These are phyloP conservation scores for Antitype chi DNA, from an alignment of 2,888 invertebrate genomes.

Conservation along the genomic window DNA sequence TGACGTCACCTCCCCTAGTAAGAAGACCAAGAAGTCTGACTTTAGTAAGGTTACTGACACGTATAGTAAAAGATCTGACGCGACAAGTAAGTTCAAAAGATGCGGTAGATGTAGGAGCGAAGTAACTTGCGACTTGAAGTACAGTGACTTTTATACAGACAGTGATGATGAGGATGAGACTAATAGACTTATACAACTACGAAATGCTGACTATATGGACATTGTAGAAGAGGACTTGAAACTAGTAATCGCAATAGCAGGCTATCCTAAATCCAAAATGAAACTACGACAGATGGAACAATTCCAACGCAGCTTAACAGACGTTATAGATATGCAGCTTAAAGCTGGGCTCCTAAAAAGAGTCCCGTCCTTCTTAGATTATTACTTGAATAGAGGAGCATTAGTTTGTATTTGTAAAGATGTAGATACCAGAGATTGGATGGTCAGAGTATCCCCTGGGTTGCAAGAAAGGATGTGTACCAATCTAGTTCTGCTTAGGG, in stretches of 20 bases:
- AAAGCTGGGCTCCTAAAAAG: conserved; percentile 81
- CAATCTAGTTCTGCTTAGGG: conserved; percentile 80
- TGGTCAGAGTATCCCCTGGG: conserved; percentile 82
- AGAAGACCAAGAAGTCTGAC: conserved; percentile 71
- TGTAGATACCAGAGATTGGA: conserved; percentile 82
- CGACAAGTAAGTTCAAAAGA: conserved; percentile 72
- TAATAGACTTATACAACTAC: conserved; percentile 80
- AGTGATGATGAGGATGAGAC: conserved; percentile 84
- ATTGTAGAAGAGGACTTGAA: conserved; percentile 83
- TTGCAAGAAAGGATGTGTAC: conserved; percentile 84
- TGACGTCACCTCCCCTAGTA: conserved; percentile 68
- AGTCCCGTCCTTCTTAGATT: conserved; percentile 82
- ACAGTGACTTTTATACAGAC: conserved; percentile 80
- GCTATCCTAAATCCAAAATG: conserved; percentile 85
- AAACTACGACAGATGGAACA: conserved; percentile 80
- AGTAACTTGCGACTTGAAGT: conserved; percentile 77
- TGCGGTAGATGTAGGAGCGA: conserved; percentile 72
- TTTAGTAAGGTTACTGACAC: conserved; percentile 72
- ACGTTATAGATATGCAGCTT: conserved; percentile 84
- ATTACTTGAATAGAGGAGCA: conserved; percentile 84
- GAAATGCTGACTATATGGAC: conserved; percentile 82
- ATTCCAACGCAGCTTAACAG: conserved; percentile 80
- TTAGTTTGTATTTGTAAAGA: conserved; percentile 86
- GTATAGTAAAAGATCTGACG: conserved; percentile 73
- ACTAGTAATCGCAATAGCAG: conserved; percentile 81